These are phyloP conservation scores for Phenganax subtilis DNA, from an alignment of 92 coral and sea anemone species.

Conservation along the genomic window DNA sequence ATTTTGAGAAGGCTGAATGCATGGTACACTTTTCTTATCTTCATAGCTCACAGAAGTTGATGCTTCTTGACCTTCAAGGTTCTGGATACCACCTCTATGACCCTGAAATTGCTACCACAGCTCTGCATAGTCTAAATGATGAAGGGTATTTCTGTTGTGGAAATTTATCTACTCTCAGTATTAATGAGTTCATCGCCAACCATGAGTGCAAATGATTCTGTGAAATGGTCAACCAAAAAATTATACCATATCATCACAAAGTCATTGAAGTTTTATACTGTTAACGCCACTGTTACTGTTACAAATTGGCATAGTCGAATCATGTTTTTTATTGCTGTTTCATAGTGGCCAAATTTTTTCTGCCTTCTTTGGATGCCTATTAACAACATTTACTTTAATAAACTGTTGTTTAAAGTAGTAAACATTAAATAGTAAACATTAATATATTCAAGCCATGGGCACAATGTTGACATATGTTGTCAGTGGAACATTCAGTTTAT, in stretches of 20 bases:
- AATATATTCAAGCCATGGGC: too few relatives aligned
- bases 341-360: too few relatives aligned
- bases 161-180: slow-evolving; percentile 21
- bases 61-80: slow-evolving; percentile 54
- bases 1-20: too few relatives aligned
- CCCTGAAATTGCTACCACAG: slow-evolving; percentile 47
- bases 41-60: slow-evolving; percentile 36
- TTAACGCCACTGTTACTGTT: neutral
- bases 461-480: too few relatives aligned
- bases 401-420: too few relatives aligned
- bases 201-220: neutral
- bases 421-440: too few relatives aligned
- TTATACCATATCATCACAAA: neutral
- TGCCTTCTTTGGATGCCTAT: too few relatives aligned
- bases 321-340: too few relatives aligned
- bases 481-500: too few relatives aligned
- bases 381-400: too few relatives aligned
- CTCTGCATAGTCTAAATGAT: slow-evolving; percentile 1
- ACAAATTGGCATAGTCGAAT: too few relatives aligned
- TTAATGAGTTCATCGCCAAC: neutral
- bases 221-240: neutral
- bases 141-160: slow-evolving; percentile 45
- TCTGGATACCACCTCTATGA: slow-evolving; percentile 39
- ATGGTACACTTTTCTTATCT: slow-evolving; percentile 39
- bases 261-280: neutral